Evolutionary conservation across 2,797 vertebrate genomes (phyloP).

Genomic region (Anabas testudineus): DNA sequence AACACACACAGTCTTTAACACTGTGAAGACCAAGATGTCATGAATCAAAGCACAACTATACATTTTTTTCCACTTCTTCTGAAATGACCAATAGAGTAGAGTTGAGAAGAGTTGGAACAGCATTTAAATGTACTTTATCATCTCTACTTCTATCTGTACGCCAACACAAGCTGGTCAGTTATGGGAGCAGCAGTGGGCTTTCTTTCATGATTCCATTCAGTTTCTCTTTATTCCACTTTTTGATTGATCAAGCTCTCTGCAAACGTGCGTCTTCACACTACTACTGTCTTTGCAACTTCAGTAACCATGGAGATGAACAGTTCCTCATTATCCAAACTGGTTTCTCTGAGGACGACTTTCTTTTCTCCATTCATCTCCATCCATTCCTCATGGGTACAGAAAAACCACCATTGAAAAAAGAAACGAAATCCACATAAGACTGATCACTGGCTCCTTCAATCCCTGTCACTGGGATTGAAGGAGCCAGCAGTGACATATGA

Average conservation of each 20-base stretch:
- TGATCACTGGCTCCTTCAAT: slow-evolving; percentile 40
- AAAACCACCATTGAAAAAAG: slow-evolving; percentile 8
- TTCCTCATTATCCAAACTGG: slow-evolving; percentile 46
- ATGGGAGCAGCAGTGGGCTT: neutral
- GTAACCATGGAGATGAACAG: slow-evolving; percentile 63
- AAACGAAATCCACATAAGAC: neutral
- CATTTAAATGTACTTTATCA: neutral
- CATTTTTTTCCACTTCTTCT: too few relatives aligned
- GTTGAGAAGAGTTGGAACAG: neutral
- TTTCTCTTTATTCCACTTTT: slow-evolving; percentile 10
- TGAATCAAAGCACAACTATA: too few relatives aligned
- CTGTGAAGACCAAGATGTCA: neutral
- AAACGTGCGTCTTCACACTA: slow-evolving; percentile 40
- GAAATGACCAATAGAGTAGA: too few relatives aligned
- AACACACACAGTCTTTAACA: neutral
- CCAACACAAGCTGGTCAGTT: neutral
- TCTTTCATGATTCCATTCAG: neutral
- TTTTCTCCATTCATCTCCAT: slow-evolving; percentile 40
- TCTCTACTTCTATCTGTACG: neutral
- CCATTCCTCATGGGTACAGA: slow-evolving; percentile 17
- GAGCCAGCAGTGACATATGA: slow-evolving; percentile 29
- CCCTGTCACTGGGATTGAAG: slow-evolving; percentile 4
- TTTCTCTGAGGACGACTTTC: slow-evolving; percentile 48
- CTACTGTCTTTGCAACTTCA: slow-evolving; percentile 42
- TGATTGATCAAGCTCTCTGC: slow-evolving; percentile 44